A percentile compares a stretch with the other conserved stretches of the same genome.
Evolutionary conservation across 1,140 invertebrate genomes (phyloP).

Genomic region (Neoseiulus cucumeris): DNA sequence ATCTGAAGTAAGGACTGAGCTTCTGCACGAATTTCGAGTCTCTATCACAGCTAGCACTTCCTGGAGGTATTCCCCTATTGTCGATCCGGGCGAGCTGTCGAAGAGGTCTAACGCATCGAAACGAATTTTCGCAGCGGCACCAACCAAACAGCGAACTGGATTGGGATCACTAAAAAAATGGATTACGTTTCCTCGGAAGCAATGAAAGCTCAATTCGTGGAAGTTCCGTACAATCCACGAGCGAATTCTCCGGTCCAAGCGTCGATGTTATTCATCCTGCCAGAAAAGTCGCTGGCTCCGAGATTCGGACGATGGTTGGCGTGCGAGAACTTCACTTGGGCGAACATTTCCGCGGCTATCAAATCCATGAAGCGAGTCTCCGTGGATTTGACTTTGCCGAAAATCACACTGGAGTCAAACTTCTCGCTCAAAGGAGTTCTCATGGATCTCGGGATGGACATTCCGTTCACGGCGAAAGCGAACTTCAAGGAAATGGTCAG

Average conservation of each 20-base stretch:
- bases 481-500: not conserved
- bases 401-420: not conserved
- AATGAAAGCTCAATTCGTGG: not conserved
- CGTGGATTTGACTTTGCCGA: not conserved
- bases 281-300: not conserved
- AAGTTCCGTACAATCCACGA: not conserved
- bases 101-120: no score
- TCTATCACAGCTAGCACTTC: no score
- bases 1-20: no score
- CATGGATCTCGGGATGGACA: not conserved
- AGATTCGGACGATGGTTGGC: not conserved
- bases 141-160: not conserved
- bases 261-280: not conserved
- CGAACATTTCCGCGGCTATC: not conserved
- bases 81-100: no score
- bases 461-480: not conserved
- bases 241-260: not conserved
- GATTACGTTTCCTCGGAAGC: not conserved
- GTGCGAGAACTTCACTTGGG: not conserved
- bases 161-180: not conserved
- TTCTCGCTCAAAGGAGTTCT: not conserved
- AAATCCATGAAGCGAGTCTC: not conserved
- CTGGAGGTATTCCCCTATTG: no score
- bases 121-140: no score
- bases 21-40: no score